These are phyloP conservation scores for Holacanthella duospinosa DNA, from an alignment of 2,888 invertebrate genomes.

Conservation along the genomic window DNA sequence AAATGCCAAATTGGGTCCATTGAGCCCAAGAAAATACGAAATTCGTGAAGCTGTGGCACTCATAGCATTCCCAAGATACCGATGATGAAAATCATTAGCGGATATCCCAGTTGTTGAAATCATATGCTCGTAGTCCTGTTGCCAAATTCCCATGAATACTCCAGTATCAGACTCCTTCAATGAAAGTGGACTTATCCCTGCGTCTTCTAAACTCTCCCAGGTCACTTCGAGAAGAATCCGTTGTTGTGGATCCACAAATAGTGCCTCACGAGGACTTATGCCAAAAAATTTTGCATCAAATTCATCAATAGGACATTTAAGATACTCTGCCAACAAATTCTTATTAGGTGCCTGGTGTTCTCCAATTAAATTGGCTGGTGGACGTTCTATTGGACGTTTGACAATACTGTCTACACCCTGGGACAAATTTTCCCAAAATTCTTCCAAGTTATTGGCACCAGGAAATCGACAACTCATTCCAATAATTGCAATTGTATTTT, in stretches of 20 bases:
- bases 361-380: background rate
- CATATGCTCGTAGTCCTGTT: background rate
- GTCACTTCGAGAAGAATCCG: background rate
- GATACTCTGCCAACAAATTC: background rate
- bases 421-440: background rate
- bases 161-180: background rate
- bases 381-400: background rate
- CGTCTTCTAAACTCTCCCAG: slow-evolving; percentile 1
- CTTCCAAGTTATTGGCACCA: background rate
- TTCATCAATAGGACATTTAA: slow-evolving; percentile 1
- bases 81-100: background rate
- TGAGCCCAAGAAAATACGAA: slow-evolving; percentile 18
- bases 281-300: slow-evolving; percentile 7
- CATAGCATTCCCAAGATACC: slow-evolving; percentile 20
- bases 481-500: background rate
- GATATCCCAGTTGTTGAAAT: background rate
- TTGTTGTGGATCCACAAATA: slow-evolving; percentile 7
- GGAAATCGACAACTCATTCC: background rate
- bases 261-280: background rate
- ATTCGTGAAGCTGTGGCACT: slow-evolving; percentile 15
- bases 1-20: slow-evolving; percentile 20
- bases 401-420: background rate
- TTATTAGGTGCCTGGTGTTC: background rate
- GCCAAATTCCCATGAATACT: background rate
- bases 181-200: background rate